Base-by-base conservation (phyloP, 2,888 invertebrate species). In the Polylopha cassiicola region DNA sequence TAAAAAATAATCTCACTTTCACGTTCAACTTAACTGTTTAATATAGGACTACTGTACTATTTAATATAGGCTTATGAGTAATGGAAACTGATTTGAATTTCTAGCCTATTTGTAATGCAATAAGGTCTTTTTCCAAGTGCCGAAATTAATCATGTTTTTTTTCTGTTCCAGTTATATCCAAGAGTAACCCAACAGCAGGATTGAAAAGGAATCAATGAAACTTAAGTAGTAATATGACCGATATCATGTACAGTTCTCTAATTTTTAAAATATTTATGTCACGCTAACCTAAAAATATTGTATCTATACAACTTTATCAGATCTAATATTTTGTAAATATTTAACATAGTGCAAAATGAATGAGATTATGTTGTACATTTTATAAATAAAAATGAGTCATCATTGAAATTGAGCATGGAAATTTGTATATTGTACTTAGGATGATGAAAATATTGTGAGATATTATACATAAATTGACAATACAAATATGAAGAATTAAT, bases 111-210 rank as follows among this genome's bases (percentile, higher is more conserved):
- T n/a, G n/a, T n/a, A n/a, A n/a, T n/a, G n/a, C n/a, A n/a, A n/a
- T n/a, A n/a, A n/a, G n/a, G n/a, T n/a, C n/a, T n/a, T n/a, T n/a
- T n/a, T n/a, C n/a, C n/a, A 42, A 28, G 33, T 26, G 10, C 18
- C 26, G 26, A 46, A 37, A 37, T 28, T 26, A 28, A 33, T 27
- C 27, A 9, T 6, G n/a, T 11, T 30, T 45, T 46, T 55, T 53
- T 53, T 50, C 65, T 61, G 50, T 86, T 86, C 1, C 84, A 89
- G 89, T 84, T 89, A 71, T 89, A 89, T 69, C 89, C 89, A 61
- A 86, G 89, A 76, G 88, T 89, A 71, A 87, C 87, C 69, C 73
- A 87, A 58, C 88, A 88, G 79, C 87, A 84, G 58, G 85, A 86
- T 46, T 79, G 48, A 61, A 42, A 47, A 65, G 58, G 50, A 50